Base-by-base conservation (phyloP, 1,140 invertebrate genomes). In the Procambarus clarkii region DNA sequence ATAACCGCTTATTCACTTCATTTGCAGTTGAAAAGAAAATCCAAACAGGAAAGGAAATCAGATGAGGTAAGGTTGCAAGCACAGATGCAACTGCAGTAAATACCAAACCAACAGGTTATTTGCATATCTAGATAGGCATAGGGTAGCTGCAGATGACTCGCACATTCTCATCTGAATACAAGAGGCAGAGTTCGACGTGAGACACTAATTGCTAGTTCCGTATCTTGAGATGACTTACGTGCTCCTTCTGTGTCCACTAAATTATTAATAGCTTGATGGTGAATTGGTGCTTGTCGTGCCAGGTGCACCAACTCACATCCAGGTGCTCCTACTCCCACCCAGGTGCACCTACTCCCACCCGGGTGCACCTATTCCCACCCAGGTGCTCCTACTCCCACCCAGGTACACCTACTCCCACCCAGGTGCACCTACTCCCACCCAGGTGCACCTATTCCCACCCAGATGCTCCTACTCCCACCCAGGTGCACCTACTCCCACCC, bases 1-100 rank as follows among this genome's bases (percentile, higher is more conserved):
- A n/a, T n/a, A n/a, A n/a, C 45, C 24, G 85, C 76, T 74, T 60
- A 15, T 60, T 76, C 77, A 24, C 85, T 87, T 87, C 85, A 79
- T 87, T 87, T 79, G 76, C 77, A 79, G 64, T 87, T 50, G 76
- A 87, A 87, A 78, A 7, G 45, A 87, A 79, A 79, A 54, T 8
- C 0, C 13, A 54, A 54, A 5, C 50, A 54, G 50, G 50, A 54
- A 2, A 11, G 2, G 7, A 54, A 87, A 87, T 79, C 48, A 24
- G 76, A 87, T 87, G 44, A 13, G 76, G 8, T 54, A 64, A 77
- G 46, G 69, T 69, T 48, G 71, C 34, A 45, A 69, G 48, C 46
- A 48, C 48, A 45, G 82, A 21, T 50, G 7, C 79, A 2, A 18
- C 4, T 9, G 79, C 48, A 8, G 11, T 5, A 48, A 50, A 79